Evolutionary conservation across 2,797 vertebrate genomes (phyloP).

Genomic region (Periophthalmus magnuspinnatus): DNA sequence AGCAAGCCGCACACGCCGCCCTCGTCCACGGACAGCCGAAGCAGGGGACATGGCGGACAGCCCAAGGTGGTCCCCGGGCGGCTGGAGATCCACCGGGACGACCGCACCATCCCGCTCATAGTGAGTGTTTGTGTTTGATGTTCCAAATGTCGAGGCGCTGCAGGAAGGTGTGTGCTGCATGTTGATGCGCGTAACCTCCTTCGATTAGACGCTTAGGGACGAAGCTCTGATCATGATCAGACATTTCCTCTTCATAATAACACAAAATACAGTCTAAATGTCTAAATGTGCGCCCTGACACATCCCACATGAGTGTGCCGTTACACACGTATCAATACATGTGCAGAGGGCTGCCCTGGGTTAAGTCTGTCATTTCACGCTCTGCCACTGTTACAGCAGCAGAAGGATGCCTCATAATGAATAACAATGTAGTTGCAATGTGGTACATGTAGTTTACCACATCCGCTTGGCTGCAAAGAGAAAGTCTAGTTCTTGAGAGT

Average conservation of each 20-base stretch:
- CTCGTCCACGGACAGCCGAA: constrained; percentile 70
- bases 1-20: constrained; percentile 87
- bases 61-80: constrained; percentile 72
- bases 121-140: constrained; percentile 75
- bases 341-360: background rate
- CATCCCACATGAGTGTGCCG: background rate
- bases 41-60: constrained; percentile 73
- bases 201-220: constrained; percentile 8
- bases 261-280: background rate
- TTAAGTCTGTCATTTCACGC: background rate
- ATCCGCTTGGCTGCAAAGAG: background rate
- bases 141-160: constrained; percentile 36
- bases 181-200: constrained; percentile 52
- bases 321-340: background rate
- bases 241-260: background rate
- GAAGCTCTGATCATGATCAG: background rate
- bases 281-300: background rate
- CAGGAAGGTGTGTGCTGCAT: constrained; percentile 75
- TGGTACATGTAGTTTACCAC: background rate
- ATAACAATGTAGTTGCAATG: background rate
- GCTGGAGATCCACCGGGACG: constrained; percentile 86
- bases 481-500: background rate
- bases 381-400: background rate
- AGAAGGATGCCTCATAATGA: background rate
- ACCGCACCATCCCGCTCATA: constrained; percentile 87